A percentile compares a stretch with the other conserved stretches of the same genome.
These are phyloP conservation scores for Endotricha flammealis DNA, from an alignment of 2,888 invertebrate genomes.

Conservation along the genomic window DNA sequence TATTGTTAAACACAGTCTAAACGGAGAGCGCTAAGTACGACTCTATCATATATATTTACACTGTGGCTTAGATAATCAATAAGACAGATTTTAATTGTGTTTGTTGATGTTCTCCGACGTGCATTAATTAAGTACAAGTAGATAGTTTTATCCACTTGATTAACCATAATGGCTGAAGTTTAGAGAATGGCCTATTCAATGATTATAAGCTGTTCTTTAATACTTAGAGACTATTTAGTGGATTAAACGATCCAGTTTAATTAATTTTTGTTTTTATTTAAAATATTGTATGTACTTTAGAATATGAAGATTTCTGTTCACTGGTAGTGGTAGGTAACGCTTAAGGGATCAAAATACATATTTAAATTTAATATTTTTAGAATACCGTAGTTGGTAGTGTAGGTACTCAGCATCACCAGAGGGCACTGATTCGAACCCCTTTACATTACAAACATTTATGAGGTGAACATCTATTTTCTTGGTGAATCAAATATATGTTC, in stretches of 20 bases:
- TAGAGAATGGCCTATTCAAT: constrained; percentile 32
- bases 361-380: too few species aligned
- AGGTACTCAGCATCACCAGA: too few species aligned
- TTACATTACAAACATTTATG: too few species aligned
- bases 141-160: constrained; percentile 40
- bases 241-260: constrained; percentile 1
- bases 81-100: constrained; percentile 23
- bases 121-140: constrained; percentile 36
- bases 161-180: constrained; percentile 43
- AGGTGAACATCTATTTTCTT: too few species aligned
- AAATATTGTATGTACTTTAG: too few species aligned
- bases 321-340: too few species aligned
- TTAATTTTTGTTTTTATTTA: too few species aligned
- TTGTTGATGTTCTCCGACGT: constrained; percentile 31
- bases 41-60: background rate
- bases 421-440: too few species aligned
- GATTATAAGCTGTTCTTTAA: constrained; percentile 43
- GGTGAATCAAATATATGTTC: too few species aligned
- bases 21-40: background rate
- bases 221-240: constrained; percentile 28
- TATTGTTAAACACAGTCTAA: background rate
- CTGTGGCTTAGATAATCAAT: constrained; percentile 22
- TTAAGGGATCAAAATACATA: too few species aligned
- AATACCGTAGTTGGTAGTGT: too few species aligned
- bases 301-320: too few species aligned